Percentiles rank a stretch among this genome's conserved stretches.
Conservation (phyloP, 2,797 vertebrate genomes). For the Sciurus vulgaris region DNA sequence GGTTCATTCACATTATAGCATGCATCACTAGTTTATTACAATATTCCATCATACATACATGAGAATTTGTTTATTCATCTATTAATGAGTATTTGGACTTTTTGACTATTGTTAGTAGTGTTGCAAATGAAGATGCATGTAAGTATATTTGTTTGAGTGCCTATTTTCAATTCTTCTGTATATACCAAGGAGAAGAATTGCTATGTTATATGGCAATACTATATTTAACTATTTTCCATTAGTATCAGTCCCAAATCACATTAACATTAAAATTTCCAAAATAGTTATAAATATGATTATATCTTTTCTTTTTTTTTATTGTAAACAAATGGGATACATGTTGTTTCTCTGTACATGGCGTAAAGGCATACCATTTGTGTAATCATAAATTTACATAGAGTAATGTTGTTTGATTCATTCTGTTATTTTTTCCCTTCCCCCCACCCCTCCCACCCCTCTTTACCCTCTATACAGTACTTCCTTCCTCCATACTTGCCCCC, state of each 20-base stretch:
- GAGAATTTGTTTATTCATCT: background rate
- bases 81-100: background rate
- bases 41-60: background rate
- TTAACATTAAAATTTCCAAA: background rate
- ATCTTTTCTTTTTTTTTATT: no score
- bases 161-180: background rate
- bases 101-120: background rate
- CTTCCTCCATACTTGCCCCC: no score
- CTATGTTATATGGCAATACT: background rate
- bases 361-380: no score
- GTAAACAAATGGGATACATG: no score
- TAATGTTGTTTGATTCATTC: no score
- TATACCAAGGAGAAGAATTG: background rate
- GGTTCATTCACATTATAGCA: background rate
- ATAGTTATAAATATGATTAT: background rate
- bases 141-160: background rate
- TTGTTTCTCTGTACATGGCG: no score
- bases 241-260: background rate
- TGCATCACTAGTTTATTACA: background rate
- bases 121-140: background rate
- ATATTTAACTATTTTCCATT: background rate
- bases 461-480: no score
- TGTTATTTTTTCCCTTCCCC: no score
- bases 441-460: no score
- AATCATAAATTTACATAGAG: no score